Conservation (phyloP, 1,140 invertebrate genomes). For the Bilobella aurantiaca region DNA sequence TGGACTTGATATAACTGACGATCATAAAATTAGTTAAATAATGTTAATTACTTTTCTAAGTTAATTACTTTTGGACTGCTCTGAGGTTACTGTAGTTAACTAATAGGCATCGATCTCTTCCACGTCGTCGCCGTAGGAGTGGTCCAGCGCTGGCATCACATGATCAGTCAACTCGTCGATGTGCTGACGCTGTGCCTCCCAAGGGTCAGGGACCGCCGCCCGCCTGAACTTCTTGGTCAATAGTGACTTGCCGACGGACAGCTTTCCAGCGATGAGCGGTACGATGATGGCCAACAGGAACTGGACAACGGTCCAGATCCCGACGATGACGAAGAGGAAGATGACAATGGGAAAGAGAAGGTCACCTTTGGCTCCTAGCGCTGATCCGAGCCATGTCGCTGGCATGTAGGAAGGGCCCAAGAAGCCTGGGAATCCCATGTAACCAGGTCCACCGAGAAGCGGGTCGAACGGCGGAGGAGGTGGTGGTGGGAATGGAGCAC, state of each 20-base stretch:
- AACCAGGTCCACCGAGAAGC: slow-evolving; percentile 4
- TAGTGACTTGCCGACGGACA: not conserved
- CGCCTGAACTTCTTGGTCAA: not conserved
- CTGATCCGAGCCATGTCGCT: slow-evolving; percentile 25
- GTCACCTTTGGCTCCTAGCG: slow-evolving; percentile 28
- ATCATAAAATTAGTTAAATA: no score
- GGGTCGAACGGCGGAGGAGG: not conserved
- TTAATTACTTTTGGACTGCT: no score
- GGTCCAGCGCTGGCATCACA: not conserved
- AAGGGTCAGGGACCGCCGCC: not conserved
- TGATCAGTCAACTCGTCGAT: not conserved
- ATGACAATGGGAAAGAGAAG: slow-evolving; percentile 31
- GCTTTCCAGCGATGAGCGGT: slow-evolving; percentile 26
- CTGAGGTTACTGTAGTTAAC: no score
- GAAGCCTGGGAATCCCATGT: slow-evolving; percentile 19
- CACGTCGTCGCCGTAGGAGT: not conserved
- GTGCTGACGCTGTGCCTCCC: not conserved
- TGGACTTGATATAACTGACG: no score
- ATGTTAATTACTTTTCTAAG: no score
- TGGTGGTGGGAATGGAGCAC: not conserved
- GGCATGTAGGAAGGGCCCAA: slow-evolving; percentile 30
- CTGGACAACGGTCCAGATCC: slow-evolving; percentile 28
- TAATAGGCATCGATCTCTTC: not conserved
- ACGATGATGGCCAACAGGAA: slow-evolving; percentile 28
- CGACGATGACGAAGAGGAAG: slow-evolving; percentile 30